Evolutionary conservation across 2,113 vertebrate species (phyloP).

Genomic region (Salvelinus fontinalis): DNA sequence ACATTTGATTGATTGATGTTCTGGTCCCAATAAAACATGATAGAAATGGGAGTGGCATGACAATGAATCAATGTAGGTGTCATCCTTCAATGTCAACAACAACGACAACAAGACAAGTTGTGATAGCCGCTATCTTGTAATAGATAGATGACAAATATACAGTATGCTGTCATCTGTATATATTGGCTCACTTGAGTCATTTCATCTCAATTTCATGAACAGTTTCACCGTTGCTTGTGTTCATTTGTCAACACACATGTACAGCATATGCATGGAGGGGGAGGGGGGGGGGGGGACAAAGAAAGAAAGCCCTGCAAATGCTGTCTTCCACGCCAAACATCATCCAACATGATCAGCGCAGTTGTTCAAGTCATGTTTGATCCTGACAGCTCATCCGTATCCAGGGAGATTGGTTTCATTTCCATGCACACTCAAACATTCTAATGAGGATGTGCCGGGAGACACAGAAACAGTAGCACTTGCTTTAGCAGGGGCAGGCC

Average conservation of each 20-base stretch:
- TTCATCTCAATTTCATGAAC: no score
- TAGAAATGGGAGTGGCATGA: not conserved
- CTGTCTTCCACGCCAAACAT: not conserved
- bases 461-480: not conserved
- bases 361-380: not conserved
- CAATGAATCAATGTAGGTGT: conserved; percentile 39
- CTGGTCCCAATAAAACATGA: conserved; percentile 1
- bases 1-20: not conserved
- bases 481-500: not conserved
- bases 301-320: not conserved
- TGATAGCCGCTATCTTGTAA: not conserved
- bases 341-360: not conserved
- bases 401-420: not conserved
- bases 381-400: not conserved
- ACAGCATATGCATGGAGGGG: no score
- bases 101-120: not conserved
- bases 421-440: not conserved
- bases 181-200: no score
- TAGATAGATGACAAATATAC: not conserved
- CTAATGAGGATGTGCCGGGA: not conserved
- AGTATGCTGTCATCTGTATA: not conserved
- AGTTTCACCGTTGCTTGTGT: no score
- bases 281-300: not conserved
- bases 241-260: no score
- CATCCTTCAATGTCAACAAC: conserved; percentile 53